phyloP scores from a whole-genome alignment of 2,797 vertebrate species.

The Phalloptychus januarius region DNA sequence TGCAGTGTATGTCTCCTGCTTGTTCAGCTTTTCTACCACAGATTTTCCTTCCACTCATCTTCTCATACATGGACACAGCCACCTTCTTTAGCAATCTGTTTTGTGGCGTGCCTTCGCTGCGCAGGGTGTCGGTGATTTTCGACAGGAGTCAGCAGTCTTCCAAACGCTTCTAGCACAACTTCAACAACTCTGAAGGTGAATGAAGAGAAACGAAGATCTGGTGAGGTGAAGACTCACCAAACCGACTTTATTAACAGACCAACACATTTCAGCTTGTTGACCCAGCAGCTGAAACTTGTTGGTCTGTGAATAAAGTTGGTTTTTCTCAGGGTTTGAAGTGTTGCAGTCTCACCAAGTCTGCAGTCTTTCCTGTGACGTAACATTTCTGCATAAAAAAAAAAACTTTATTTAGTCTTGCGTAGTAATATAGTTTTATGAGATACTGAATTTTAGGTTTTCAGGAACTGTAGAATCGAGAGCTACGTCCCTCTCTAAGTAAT shows the following conservation, averaged over 20 bases:
- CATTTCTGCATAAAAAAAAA: neutral
- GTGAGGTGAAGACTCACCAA: neutral
- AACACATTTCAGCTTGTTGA: neutral
- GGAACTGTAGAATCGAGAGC: neutral
- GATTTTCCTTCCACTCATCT: slow-evolving; percentile 3
- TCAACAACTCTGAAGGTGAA: neutral
- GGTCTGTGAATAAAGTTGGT: neutral
- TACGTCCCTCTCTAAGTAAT: neutral
- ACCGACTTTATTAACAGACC: neutral
- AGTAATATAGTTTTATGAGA: neutral
- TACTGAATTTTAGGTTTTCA: neutral
- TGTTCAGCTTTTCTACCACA: neutral
- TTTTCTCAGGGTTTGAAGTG: neutral
- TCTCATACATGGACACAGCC: neutral
- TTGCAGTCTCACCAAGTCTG: neutral
- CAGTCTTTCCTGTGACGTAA: neutral
- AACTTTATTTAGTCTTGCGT: neutral
- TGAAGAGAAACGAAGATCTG: neutral
- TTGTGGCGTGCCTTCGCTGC: neutral
- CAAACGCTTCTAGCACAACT: neutral
- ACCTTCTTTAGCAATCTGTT: neutral
- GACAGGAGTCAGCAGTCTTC: neutral
- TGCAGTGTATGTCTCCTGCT: too few species aligned
- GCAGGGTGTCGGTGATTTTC: neutral
- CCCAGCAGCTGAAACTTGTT: neutral